Conservation (phyloP, 2,888 invertebrate species). For the Nemapogon koenigi region DNA sequence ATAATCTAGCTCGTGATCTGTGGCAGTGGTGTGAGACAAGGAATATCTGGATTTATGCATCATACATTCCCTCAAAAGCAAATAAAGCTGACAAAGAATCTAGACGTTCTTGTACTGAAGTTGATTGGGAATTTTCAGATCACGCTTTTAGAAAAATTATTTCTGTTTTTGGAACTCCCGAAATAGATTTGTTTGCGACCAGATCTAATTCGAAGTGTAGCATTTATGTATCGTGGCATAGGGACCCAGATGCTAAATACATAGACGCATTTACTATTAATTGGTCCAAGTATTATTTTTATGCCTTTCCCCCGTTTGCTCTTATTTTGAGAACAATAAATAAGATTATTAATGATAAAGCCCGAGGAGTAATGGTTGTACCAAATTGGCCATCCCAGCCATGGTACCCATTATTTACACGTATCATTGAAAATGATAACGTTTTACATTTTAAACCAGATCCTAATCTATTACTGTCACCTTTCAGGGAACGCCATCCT, state of each 20-base stretch:
- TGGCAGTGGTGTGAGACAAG: slow-evolving; percentile 9
- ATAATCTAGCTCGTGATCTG: slow-evolving; percentile 4
- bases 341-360: background rate
- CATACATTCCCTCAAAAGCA: slow-evolving; percentile 1
- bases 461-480: background rate
- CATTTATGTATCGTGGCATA: slow-evolving; percentile 1
- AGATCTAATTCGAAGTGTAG: background rate
- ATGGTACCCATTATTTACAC: slow-evolving; percentile 1
- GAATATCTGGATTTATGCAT: slow-evolving; percentile 6
- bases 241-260: background rate
- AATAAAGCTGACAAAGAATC: slow-evolving; percentile 9
- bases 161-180: background rate
- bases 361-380: background rate
- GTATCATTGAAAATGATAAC: background rate
- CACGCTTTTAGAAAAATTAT: background rate
- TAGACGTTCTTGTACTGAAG: background rate
- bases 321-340: background rate
- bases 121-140: slow-evolving; percentile 4
- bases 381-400: background rate
- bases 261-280: slow-evolving; percentile 1
- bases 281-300: background rate
- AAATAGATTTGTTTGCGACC: slow-evolving; percentile 1
- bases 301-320: slow-evolving; percentile 7
- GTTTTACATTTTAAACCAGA: slow-evolving; percentile 2
- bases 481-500: slow-evolving; percentile 1